These are phyloP conservation scores for Drosophila subquinaria DNA, from an alignment of 2,888 invertebrate species.

Conservation along the genomic window DNA sequence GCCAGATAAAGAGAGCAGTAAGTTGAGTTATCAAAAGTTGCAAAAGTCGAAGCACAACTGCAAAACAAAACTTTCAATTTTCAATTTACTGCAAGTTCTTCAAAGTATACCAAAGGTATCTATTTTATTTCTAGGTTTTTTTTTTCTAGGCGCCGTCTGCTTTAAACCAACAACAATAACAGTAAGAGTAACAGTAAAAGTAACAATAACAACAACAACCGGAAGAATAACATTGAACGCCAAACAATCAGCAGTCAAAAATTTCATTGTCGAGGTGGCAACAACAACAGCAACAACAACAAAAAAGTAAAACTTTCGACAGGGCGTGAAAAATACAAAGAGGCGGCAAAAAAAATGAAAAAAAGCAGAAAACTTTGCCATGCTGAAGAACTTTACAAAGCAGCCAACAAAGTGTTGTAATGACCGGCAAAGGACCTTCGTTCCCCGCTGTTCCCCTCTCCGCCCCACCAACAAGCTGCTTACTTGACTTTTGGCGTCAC, in stretches of 20 bases:
- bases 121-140: background rate
- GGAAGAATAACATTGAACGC: slow-evolving; percentile 78
- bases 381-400: slow-evolving; percentile 65
- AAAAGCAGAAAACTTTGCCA: slow-evolving; percentile 38
- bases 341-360: slow-evolving; percentile 25
- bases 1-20: background rate
- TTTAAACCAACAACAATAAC: slow-evolving; percentile 42
- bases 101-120: slow-evolving; percentile 47
- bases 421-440: slow-evolving; percentile 57
- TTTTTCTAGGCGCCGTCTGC: slow-evolving; percentile 32
- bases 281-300: slow-evolving; percentile 33
- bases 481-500: slow-evolving; percentile 73
- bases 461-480: background rate
- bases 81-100: slow-evolving; percentile 68
- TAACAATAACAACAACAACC: slow-evolving; percentile 21
- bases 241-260: slow-evolving; percentile 79
- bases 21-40: slow-evolving; percentile 45
- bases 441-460: slow-evolving; percentile 10
- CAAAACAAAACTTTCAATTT: slow-evolving; percentile 76
- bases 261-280: slow-evolving; percentile 68
- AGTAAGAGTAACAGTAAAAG: slow-evolving; percentile 5
- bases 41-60: slow-evolving; percentile 59
- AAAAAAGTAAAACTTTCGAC: slow-evolving; percentile 59
- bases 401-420: slow-evolving; percentile 78
- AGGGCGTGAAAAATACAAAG: slow-evolving; percentile 73